These are phyloP conservation scores for Seira sanloemensis DNA, from an alignment of 2,888 invertebrate genomes.

Conservation along the genomic window DNA sequence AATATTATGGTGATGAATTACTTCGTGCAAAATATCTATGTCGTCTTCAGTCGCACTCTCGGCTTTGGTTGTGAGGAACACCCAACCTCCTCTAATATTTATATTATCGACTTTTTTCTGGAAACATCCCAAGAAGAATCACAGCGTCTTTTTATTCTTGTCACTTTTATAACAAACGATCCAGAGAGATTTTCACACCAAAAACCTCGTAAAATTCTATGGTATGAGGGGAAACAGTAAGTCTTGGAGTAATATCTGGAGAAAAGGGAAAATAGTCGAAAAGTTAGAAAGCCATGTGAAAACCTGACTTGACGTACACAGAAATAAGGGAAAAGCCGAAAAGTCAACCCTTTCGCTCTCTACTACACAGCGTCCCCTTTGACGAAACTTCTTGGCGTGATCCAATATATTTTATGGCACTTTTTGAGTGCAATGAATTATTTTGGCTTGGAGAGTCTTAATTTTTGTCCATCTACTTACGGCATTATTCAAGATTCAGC, in stretches of 20 bases:
- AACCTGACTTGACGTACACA: constrained; percentile 27
- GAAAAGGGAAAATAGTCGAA: constrained; percentile 16
- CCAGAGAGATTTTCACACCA: constrained; percentile 64
- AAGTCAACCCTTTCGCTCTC: neutral
- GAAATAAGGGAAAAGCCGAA: neutral
- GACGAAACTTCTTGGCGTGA: too few relatives aligned
- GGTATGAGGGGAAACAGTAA: constrained; percentile 11
- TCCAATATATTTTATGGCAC: too few relatives aligned
- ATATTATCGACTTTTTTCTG: constrained; percentile 47
- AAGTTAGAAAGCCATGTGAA: constrained; percentile 21
- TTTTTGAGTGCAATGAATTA: too few relatives aligned
- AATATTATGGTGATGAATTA: neutral
- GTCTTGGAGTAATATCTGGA: neutral
- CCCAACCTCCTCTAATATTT: constrained; percentile 5
- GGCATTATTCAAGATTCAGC: too few relatives aligned
- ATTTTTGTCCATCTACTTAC: too few relatives aligned
- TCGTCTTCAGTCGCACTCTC: neutral
- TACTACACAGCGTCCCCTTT: too few relatives aligned
- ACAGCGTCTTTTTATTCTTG: constrained; percentile 67
- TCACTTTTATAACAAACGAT: constrained; percentile 69
- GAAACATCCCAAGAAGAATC: constrained; percentile 61
- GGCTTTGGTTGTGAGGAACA: neutral
- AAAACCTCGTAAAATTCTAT: neutral
- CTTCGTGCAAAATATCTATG: neutral
- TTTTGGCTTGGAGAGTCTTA: too few relatives aligned